Evolutionary conservation across 2,888 invertebrate genomes (phyloP), one percentile per base, ranked within the genome.

Genomic region (Hyles lineata): DNA sequence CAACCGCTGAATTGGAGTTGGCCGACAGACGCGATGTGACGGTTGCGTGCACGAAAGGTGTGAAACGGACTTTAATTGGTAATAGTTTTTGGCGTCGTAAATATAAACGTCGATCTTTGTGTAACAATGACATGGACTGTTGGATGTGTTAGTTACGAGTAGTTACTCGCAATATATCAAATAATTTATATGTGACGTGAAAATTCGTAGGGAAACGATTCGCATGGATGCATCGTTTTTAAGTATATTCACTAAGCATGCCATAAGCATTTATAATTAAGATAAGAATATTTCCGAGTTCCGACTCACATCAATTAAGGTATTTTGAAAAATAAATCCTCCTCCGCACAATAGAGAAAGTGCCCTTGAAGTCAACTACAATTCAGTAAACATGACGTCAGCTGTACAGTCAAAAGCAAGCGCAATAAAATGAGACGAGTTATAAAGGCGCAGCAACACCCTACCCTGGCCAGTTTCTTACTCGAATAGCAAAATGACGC

Each of bases 401-500:
- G 19, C 52, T 62, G 17, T 23, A 29, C 19, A 15, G 25, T 70
- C 52, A 55, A 70, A 50, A 52, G 15, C 50, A 69, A 19, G 19
- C 19, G 15, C 61, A 61, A 29, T 61, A 7, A 19, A 29, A 29
- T 25, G 61, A 32, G 61, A 61, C 61, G 25, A 61, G 61, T 61
- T 29, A 23, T 67, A 50, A 50, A 50, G 50, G 67, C 50, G 67
- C 67, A 43, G 32, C 62, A 35, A 63, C 23, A 63, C 63, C 63
- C 63, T 43, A 67, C 50, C 50, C 67, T 50, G 67, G 23, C 15
- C 63, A 67, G 67, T 67, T 67, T 50, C 67, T 67, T 50, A 67
- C 25, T 67, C 67, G 50, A 67, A 67, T 43, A 43, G 67, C 67
- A 50, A 67, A 67, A 67, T 67, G 43, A 67, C 83, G 88, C 91